These are phyloP conservation scores for Engraulis encrasicolus DNA, from an alignment of 2,113 vertebrate genomes.

Conservation along the genomic window DNA sequence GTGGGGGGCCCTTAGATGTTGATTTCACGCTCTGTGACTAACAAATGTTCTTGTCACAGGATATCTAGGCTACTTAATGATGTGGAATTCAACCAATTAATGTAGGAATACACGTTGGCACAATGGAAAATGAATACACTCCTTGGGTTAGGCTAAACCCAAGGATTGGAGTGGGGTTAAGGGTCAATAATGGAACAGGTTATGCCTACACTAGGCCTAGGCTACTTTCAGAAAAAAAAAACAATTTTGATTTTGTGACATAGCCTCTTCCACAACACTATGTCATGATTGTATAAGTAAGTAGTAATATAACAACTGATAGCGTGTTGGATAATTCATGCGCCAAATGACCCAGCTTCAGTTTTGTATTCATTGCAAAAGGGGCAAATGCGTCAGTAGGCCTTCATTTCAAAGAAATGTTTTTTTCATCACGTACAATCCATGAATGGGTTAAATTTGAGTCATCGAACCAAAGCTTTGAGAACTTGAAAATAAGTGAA, in stretches of 20 bases:
- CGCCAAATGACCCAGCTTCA: no score
- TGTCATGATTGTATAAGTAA: no score
- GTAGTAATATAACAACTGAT: no score
- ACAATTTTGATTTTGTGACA: no score
- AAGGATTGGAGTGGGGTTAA: no score
- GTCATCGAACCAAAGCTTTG: constrained; percentile 63
- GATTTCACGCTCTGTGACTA: not conserved
- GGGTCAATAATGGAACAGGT: no score
- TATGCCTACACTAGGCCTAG: no score
- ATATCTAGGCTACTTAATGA: constrained; percentile 17
- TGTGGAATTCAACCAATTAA: not conserved
- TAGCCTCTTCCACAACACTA: no score
- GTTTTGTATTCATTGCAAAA: constrained; percentile 5
- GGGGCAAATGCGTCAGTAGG: not conserved
- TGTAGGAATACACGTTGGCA: not conserved
- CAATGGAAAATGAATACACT: not conserved
- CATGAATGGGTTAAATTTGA: constrained; percentile 76
- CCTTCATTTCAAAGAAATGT: constrained; percentile 1
- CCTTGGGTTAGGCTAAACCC: no score
- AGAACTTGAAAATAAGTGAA: constrained; percentile 73
- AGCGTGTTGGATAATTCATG: no score
- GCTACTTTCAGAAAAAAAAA: no score
- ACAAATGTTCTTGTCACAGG: constrained; percentile 3
- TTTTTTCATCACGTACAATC: constrained; percentile 29
- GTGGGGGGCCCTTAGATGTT: not conserved